Evolutionary conservation across 2,888 invertebrate species (phyloP).

Genomic region (Cephus pygmeus): DNA sequence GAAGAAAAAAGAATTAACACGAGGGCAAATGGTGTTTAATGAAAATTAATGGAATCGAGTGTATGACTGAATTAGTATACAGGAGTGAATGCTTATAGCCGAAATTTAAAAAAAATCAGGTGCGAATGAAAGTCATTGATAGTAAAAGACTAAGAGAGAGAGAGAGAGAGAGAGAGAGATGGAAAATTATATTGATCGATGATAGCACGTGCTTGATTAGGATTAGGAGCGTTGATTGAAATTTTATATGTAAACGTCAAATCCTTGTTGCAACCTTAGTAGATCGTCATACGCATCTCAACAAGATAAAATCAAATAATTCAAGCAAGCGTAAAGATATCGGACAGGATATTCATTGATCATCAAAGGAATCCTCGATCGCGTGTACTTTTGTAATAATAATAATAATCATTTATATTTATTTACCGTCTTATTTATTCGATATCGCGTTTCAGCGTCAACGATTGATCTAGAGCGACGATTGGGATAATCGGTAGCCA

Average conservation of each 20-base stretch:
- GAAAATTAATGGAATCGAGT: background rate
- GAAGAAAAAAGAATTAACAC: conserved; percentile 15
- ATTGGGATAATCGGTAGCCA: background rate
- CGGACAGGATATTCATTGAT: background rate
- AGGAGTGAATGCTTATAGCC: background rate
- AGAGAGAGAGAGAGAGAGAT: background rate
- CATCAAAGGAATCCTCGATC: background rate
- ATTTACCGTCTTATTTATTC: conserved; percentile 46
- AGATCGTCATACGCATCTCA: background rate
- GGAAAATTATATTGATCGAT: conserved; percentile 15
- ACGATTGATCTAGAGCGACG: background rate
- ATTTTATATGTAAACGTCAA: conserved; percentile 47
- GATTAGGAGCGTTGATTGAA: conserved; percentile 44
- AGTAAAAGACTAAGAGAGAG: background rate
- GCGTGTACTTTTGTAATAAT: background rate
- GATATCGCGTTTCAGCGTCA: background rate
- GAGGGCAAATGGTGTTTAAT: background rate
- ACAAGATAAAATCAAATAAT: background rate
- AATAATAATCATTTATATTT: conserved; percentile 35
- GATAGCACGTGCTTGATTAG: conserved; percentile 34
- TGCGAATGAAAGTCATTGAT: background rate
- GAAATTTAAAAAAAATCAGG: background rate
- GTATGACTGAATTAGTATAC: background rate
- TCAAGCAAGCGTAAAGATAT: background rate
- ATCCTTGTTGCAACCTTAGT: background rate